Percentiles rank a stretch among this genome's conserved stretches.
Evolutionary conservation across 2,797 vertebrate species (phyloP).

Genomic region (Euphonia xanthogaster): DNA sequence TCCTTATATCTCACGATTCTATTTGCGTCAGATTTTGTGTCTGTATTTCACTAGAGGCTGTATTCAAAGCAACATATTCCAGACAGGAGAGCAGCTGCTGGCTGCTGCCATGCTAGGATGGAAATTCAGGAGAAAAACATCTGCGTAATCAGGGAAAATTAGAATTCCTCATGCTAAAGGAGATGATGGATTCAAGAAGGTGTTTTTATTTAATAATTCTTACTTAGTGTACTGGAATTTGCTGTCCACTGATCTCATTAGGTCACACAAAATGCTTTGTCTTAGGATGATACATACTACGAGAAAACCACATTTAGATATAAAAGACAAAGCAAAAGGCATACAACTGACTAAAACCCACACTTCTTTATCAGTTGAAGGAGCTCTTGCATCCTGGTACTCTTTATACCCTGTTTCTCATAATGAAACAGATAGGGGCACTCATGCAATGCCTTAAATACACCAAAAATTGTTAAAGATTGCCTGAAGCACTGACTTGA

Average conservation of each 20-base stretch:
- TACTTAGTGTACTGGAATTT: background rate
- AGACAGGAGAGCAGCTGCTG: background rate
- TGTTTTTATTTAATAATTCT: background rate
- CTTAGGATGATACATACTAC: background rate
- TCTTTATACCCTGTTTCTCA: background rate
- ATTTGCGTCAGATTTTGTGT: background rate
- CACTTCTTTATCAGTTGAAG: background rate
- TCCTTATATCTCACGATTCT: conserved; percentile 31
- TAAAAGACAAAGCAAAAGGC: background rate
- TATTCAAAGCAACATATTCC: background rate
- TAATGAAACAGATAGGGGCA: background rate
- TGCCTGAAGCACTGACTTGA: background rate
- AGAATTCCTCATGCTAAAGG: background rate
- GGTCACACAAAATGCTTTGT: background rate
- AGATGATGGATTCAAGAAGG: background rate
- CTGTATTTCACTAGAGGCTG: background rate
- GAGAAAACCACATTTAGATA: accelerated
- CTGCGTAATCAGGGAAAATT: background rate
- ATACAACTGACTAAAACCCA: background rate
- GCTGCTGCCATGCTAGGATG: background rate
- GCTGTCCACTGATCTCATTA: background rate
- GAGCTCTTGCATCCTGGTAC: background rate
- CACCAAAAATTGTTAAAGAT: background rate
- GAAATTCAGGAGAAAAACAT: background rate
- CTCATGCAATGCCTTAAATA: background rate